Conservation (phyloP, 2,888 invertebrate genomes). For the Operophtera brumata region DNA sequence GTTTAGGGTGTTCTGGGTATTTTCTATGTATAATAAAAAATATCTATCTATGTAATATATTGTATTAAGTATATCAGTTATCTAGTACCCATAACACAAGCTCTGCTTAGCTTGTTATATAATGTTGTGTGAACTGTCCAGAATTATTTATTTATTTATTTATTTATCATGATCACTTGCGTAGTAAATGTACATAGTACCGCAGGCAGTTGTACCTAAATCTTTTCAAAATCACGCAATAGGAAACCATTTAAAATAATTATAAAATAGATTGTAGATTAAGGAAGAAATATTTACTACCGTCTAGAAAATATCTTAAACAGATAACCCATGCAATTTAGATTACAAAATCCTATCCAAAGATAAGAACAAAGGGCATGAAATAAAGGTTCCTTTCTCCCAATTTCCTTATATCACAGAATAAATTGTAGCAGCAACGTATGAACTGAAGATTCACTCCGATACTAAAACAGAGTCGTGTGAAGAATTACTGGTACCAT, state of each 20-base stretch:
- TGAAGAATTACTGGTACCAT: not conserved
- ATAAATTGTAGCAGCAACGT: not conserved
- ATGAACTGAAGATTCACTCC: not conserved
- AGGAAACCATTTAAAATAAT: not conserved
- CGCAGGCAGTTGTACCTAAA: not conserved
- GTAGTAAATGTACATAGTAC: too few species aligned
- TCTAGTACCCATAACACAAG: too few species aligned
- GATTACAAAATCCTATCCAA: conserved; percentile 28
- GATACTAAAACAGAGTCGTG: too few species aligned
- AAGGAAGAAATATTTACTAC: conserved; percentile 11
- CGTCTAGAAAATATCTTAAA: conserved; percentile 9
- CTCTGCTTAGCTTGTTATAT: too few species aligned
- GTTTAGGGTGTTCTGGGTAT: too few species aligned
- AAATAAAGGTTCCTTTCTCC: conserved; percentile 29
- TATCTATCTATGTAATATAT: too few species aligned
- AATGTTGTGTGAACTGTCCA: too few species aligned
- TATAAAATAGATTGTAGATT: conserved; percentile 2
- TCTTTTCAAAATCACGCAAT: not conserved
- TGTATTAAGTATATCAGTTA: too few species aligned
- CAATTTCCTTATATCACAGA: conserved; percentile 28
- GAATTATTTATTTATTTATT: too few species aligned
- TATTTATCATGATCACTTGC: too few species aligned
- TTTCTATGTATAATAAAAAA: too few species aligned
- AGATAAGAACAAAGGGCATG: conserved; percentile 31
- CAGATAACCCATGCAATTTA: conserved; percentile 29